These are phyloP conservation scores for Motacilla alba DNA, from an alignment of 2,113 vertebrate species.

Conservation along the genomic window DNA sequence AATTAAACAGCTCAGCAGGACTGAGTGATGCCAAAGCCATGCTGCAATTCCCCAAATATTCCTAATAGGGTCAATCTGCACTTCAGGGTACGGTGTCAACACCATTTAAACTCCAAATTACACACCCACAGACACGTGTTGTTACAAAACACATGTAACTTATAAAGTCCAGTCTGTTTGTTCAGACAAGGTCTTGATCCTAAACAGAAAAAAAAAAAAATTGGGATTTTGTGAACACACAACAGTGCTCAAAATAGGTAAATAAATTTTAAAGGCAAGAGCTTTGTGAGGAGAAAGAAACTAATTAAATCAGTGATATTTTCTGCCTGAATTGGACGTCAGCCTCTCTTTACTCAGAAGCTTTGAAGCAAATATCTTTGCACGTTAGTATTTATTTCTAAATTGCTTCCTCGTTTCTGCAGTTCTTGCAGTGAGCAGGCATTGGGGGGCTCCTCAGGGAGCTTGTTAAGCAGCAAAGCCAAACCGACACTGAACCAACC, in stretches of 20 bases:
- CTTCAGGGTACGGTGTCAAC: background rate
- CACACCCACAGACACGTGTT: background rate
- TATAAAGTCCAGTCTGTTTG: background rate
- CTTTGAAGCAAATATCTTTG: background rate
- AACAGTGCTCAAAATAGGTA: background rate
- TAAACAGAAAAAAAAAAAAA: background rate
- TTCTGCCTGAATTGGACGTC: background rate
- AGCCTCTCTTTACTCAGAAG: background rate
- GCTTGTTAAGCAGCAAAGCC: background rate
- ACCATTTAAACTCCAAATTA: background rate
- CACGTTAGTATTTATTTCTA: background rate
- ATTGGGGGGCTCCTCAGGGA: background rate
- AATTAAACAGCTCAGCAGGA: background rate
- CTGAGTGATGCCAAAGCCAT: background rate
- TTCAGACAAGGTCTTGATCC: background rate
- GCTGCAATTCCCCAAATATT: background rate
- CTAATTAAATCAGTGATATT: background rate
- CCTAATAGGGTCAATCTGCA: background rate
- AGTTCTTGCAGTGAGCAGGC: background rate
- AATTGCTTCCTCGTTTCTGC: background rate
- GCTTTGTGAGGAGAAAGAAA: background rate
- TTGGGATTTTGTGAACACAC: background rate
- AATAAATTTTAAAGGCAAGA: background rate
- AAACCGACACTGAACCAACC: background rate
- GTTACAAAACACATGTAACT: background rate